These are phyloP conservation scores for Matsumurasca onukii DNA, from an alignment of 1,140 invertebrate genomes.

Conservation along the genomic window DNA sequence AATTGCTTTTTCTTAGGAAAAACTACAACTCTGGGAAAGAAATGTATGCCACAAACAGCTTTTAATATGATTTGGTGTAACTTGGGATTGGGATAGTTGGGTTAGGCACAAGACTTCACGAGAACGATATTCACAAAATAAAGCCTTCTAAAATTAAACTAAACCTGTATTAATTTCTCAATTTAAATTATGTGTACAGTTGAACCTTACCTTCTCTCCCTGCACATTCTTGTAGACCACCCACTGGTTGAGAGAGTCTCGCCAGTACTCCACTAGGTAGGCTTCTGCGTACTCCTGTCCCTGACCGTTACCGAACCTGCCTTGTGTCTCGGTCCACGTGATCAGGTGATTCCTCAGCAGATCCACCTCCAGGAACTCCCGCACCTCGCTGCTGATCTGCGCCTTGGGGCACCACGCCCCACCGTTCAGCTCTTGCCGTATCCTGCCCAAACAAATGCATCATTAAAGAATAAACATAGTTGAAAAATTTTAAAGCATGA, in stretches of 20 bases:
- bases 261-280: constrained; percentile 85
- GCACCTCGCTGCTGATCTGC: constrained; percentile 67
- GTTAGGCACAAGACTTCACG: too few relatives aligned
- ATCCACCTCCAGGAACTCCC: constrained; percentile 88
- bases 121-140: too few relatives aligned
- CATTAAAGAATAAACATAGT: too few relatives aligned
- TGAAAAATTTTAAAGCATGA: too few relatives aligned
- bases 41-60: too few relatives aligned
- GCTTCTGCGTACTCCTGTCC: constrained; percentile 85
- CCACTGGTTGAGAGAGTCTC: constrained; percentile 68
- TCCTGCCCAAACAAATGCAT: constrained; percentile 71
- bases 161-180: too few relatives aligned
- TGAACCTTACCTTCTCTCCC: constrained; percentile 73
- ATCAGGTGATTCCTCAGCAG: constrained; percentile 74
- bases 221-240: constrained; percentile 73
- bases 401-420: constrained; percentile 93
- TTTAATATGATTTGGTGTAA: too few relatives aligned
- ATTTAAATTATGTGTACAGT: too few relatives aligned
- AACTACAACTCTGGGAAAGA: too few relatives aligned
- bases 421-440: constrained; percentile 81
- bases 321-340: constrained; percentile 87
- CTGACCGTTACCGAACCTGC: constrained; percentile 91
- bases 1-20: too few relatives aligned
- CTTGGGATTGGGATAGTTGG: too few relatives aligned
- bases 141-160: too few relatives aligned